phyloP scores from a whole-genome alignment of 2,888 invertebrate genomes.

The Dolichopus griseipennis region DNA sequence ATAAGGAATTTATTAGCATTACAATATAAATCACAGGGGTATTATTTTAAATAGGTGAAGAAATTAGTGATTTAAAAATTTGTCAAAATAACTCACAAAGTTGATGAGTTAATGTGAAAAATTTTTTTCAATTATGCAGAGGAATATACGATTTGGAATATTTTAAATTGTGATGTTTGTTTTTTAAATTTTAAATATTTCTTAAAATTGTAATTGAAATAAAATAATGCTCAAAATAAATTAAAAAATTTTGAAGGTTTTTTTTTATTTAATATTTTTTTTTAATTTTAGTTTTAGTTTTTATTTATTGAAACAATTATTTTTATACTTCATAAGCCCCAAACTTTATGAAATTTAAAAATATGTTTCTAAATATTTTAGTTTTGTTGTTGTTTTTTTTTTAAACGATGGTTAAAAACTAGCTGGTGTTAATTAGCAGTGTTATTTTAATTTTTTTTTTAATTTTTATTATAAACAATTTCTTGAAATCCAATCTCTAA shows the following conservation, averaged over 20 bases:
- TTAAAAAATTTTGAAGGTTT: neutral
- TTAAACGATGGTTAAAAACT: neutral
- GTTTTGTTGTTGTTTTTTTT: slow-evolving; percentile 9
- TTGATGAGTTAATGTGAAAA: neutral
- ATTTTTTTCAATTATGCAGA: neutral
- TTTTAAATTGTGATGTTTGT: neutral
- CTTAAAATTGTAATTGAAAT: neutral
- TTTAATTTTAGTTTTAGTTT: neutral
- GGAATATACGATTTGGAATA: too few relatives aligned
- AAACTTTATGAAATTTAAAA: slow-evolving; percentile 26
- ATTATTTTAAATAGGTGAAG: neutral
- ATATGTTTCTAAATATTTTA: slow-evolving; percentile 16
- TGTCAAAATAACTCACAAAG: neutral
- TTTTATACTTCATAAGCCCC: slow-evolving; percentile 30
- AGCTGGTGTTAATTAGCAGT: neutral
- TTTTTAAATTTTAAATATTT: neutral
- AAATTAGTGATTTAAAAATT: neutral
- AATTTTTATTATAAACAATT: neutral
- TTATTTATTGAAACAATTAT: neutral
- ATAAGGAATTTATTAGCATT: too few relatives aligned
- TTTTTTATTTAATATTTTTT: neutral
- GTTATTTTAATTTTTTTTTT: neutral
- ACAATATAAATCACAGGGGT: neutral
- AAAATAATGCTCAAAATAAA: neutral
- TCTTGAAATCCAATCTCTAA: neutral